Percentiles rank a stretch among this genome's conserved stretches.
Conservation (phyloP, 23 tunicate species). For the Phallusia fumigata region DNA sequence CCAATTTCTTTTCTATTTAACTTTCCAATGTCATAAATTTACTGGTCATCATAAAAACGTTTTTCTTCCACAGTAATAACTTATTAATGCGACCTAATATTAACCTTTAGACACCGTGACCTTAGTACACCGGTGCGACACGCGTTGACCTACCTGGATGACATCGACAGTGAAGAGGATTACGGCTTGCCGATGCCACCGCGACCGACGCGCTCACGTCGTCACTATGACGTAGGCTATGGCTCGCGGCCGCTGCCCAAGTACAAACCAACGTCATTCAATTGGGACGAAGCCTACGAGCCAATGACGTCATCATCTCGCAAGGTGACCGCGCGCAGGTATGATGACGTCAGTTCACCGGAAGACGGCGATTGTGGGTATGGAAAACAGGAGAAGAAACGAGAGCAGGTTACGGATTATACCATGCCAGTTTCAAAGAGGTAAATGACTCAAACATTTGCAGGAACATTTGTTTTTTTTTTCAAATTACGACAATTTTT, state of each 20-base stretch:
- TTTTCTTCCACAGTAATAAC: no score
- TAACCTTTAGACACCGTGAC: constrained; percentile 2
- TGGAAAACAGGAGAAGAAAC: neutral
- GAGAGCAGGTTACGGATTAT: constrained; percentile 15
- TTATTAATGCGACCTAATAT: no score
- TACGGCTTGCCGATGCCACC: constrained; percentile 13
- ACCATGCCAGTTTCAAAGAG: constrained; percentile 46
- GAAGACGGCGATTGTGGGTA: neutral
- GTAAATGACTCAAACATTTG: constrained; percentile 12
- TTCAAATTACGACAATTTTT: neutral
- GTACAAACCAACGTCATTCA: neutral
- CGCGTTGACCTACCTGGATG: constrained; percentile 17
- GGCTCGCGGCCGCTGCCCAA: neutral
- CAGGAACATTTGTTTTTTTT: neutral
- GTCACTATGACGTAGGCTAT: neutral
- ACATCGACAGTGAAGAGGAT: constrained; percentile 25
- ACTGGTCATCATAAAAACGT: no score
- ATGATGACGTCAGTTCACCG: neutral
- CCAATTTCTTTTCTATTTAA: no score
- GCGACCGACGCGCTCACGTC: neutral
- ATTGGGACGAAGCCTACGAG: constrained; percentile 13
- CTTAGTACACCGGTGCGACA: constrained; percentile 24
- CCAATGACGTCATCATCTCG: neutral
- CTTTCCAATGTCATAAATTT: no score
- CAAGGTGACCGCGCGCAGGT: neutral